Conservation (phyloP, 2,113 vertebrate species). For the Atrichornis clamosus region DNA sequence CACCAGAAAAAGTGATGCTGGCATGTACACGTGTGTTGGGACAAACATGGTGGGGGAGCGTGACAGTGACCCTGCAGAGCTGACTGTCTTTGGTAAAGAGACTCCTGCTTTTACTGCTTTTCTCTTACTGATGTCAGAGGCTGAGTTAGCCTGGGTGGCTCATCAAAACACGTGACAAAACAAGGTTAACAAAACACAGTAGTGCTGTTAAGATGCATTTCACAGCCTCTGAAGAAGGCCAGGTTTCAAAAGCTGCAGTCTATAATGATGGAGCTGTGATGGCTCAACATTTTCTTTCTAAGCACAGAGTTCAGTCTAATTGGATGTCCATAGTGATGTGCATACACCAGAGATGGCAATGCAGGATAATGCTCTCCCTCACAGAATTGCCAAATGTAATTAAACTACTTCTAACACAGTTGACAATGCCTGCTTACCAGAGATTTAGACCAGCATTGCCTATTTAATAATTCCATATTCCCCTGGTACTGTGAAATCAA, state of each 20-base stretch:
- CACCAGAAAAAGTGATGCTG: conserved; percentile 91
- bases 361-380: background rate
- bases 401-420: background rate
- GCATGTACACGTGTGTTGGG: conserved; percentile 95
- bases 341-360: background rate
- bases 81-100: conserved; percentile 93
- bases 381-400: background rate
- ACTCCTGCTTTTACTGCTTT: background rate
- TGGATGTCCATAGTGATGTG: background rate
- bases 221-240: background rate
- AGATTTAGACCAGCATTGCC: background rate
- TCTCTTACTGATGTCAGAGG: background rate
- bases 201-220: background rate
- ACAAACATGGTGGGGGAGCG: conserved; percentile 98
- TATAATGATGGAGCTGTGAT: background rate
- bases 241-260: background rate
- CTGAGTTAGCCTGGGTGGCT: background rate
- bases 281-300: background rate
- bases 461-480: conserved; percentile 1
- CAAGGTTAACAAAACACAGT: background rate
- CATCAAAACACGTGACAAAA: background rate
- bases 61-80: conserved; percentile 94
- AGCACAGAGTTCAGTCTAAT: background rate
- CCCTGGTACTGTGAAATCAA: background rate
- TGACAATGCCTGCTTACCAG: background rate